Evolutionary conservation across 2,797 vertebrate species (phyloP).

Genomic region (Cheirogaleus major): DNA sequence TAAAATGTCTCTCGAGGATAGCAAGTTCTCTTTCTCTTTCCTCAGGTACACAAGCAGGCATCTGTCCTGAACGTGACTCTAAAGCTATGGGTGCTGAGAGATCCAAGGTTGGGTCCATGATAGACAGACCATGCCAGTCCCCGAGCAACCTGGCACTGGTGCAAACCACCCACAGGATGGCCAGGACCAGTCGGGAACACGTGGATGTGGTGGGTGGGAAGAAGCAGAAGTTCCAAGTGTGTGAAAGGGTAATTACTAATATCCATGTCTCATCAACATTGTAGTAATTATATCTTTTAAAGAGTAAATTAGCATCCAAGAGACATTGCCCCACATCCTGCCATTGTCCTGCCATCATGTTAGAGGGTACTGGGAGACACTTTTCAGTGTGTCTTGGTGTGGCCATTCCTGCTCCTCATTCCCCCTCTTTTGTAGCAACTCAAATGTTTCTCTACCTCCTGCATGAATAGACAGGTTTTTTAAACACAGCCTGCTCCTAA

Average conservation of each 20-base stretch:
- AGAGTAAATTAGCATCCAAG: not conserved
- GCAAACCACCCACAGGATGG: not conserved
- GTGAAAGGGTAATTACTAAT: not conserved
- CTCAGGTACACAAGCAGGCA: not conserved
- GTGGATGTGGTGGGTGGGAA: not conserved
- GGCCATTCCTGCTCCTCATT: not conserved
- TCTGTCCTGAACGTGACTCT: not conserved
- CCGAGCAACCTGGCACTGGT: too few relatives aligned
- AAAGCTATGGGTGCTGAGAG: not conserved
- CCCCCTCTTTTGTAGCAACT: not conserved
- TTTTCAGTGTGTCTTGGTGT: fast-evolving
- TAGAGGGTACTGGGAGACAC: not conserved
- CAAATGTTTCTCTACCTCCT: not conserved
- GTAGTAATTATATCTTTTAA: not conserved
- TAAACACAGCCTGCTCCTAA: not conserved
- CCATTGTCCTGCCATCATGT: not conserved
- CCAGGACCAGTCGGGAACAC: not conserved
- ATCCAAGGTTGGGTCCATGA: too few relatives aligned
- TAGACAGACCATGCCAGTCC: not conserved
- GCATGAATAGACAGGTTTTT: not conserved
- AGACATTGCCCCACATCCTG: not conserved
- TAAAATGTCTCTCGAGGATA: not conserved
- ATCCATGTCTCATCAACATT: not conserved
- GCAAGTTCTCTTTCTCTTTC: not conserved
- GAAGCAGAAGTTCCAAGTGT: not conserved